These are phyloP conservation scores for Hermaeophaga mercurialis DNA, from an alignment of 2,888 invertebrate genomes.

Conservation along the genomic window DNA sequence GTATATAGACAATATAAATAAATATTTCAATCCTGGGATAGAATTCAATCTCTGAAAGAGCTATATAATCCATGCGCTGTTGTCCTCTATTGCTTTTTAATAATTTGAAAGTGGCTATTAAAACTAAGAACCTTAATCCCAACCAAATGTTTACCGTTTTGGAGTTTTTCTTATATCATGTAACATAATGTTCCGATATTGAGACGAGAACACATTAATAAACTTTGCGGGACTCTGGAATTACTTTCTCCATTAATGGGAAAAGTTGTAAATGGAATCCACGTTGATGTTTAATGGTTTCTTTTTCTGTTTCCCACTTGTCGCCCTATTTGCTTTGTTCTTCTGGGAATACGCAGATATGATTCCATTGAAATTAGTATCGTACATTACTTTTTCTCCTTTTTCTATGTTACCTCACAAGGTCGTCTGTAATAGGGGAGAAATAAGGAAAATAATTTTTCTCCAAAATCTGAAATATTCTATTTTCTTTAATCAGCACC, in stretches of 20 bases:
- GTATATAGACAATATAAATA: too few relatives aligned
- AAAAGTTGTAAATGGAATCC: constrained; percentile 28
- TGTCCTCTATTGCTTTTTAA: not conserved
- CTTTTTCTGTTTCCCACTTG: constrained; percentile 20
- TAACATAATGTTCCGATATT: constrained; percentile 7
- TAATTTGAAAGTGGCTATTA: constrained; percentile 6
- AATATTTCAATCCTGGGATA: too few relatives aligned
- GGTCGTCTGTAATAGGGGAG: too few relatives aligned
- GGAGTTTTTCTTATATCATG: constrained; percentile 11
- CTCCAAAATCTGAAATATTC: too few relatives aligned
- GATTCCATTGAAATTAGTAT: constrained; percentile 1
- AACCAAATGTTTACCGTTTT: constrained; percentile 1
- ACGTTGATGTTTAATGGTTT: constrained; percentile 10
- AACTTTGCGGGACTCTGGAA: constrained; percentile 18
- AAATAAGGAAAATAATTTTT: too few relatives aligned
- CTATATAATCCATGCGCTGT: too few relatives aligned
- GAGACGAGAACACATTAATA: constrained; percentile 16
- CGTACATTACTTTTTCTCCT: not conserved
- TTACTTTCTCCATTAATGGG: constrained; percentile 25
- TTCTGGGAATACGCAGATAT: not conserved
- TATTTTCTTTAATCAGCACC: too few relatives aligned
- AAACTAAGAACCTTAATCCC: not conserved
- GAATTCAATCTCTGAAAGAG: too few relatives aligned
- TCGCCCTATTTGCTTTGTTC: constrained; percentile 6
- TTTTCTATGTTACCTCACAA: too few relatives aligned